Percentiles rank a stretch among this genome's conserved stretches.
Conservation (phyloP, 2,888 invertebrate genomes). For the Drosophila mercatorum region DNA sequence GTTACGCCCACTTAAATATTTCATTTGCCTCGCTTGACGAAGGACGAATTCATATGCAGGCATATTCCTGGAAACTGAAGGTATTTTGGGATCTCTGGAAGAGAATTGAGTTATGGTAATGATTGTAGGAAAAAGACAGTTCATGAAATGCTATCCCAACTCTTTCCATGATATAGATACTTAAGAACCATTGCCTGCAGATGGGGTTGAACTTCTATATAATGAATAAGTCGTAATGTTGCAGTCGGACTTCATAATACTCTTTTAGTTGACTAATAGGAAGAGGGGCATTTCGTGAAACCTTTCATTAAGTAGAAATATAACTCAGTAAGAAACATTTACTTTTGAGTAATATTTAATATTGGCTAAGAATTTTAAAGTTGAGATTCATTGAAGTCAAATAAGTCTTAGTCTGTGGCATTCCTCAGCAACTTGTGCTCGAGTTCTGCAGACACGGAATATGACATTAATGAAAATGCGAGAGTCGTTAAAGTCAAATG, state of each 20-base stretch:
- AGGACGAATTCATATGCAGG: not conserved
- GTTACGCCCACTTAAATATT: slow-evolving; percentile 51
- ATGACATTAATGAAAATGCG: slow-evolving; percentile 50
- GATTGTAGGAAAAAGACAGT: not conserved
- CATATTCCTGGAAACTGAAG: slow-evolving; percentile 3
- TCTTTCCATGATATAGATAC: not conserved
- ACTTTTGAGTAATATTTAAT: not conserved
- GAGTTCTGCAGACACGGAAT: slow-evolving; percentile 13
- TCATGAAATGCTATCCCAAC: not conserved
- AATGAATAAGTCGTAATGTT: too few relatives aligned
- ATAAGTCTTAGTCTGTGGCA: not conserved
- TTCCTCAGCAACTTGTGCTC: not conserved
- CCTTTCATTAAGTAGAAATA: too few relatives aligned
- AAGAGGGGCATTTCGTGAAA: too few relatives aligned
- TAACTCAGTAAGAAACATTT: too few relatives aligned
- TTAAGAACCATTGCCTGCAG: not conserved
- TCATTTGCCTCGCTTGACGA: slow-evolving; percentile 12
- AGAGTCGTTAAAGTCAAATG: slow-evolving; percentile 50
- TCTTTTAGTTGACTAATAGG: too few relatives aligned
- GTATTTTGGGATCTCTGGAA: not conserved
- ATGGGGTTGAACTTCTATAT: not conserved
- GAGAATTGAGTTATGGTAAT: not conserved
- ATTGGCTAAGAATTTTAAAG: not conserved
- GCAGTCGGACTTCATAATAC: too few relatives aligned
- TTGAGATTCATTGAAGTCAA: not conserved